Conservation (phyloP, 2,113 vertebrate species). For the Caranx ignobilis region DNA sequence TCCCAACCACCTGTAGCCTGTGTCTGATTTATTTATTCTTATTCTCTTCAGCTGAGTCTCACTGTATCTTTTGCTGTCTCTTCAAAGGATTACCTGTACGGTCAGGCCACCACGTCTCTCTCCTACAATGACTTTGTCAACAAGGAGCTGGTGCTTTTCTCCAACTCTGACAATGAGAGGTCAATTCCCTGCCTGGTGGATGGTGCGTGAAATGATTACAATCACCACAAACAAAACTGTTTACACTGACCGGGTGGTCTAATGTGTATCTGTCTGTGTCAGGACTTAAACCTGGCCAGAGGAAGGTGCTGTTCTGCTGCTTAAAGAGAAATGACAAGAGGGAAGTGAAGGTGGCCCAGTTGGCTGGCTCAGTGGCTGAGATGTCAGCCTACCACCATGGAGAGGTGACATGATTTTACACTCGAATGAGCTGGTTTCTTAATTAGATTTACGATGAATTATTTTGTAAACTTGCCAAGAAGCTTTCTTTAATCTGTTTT, state of each 20-base stretch:
- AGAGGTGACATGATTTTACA: slow-evolving; percentile 86
- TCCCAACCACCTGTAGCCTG: fast-evolving
- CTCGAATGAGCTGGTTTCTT: background rate
- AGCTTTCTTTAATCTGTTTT: background rate
- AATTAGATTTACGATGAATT: background rate
- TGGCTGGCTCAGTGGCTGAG: slow-evolving; percentile 97
- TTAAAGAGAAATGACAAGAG: slow-evolving; percentile 96
- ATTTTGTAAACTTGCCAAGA: background rate
- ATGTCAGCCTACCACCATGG: slow-evolving; percentile 99
- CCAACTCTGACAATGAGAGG: slow-evolving; percentile 97
- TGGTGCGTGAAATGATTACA: slow-evolving; percentile 82
- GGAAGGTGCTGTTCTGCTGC: slow-evolving; percentile 96
- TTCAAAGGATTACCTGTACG: slow-evolving; percentile 93
- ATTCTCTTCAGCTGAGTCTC: background rate
- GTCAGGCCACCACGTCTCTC: slow-evolving; percentile 87
- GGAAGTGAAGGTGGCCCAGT: slow-evolving; percentile 97
- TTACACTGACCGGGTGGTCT: background rate
- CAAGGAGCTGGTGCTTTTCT: slow-evolving; percentile 97
- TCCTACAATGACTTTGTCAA: slow-evolving; percentile 98
- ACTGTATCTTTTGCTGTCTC: slow-evolving; percentile 9
- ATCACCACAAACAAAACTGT: background rate
- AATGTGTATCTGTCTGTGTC: slow-evolving; percentile 13
- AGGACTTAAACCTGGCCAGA: slow-evolving; percentile 98
- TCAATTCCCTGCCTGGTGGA: slow-evolving; percentile 97
- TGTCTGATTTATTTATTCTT: background rate